Conservation (phyloP, 2,797 vertebrate genomes). For the Hafferia zeledoni region DNA sequence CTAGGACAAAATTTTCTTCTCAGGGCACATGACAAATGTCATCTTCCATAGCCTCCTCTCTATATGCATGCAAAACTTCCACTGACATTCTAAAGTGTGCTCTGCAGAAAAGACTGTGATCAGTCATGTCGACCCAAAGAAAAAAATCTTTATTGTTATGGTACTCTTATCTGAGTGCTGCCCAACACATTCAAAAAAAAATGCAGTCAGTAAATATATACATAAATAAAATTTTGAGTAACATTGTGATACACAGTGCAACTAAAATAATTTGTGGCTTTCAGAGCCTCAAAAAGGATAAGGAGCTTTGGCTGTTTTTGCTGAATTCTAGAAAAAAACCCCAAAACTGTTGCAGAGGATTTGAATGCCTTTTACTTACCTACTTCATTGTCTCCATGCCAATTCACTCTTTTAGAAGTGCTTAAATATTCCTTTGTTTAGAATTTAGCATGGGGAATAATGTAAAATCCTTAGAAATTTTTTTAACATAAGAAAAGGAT, state of each 20-base stretch:
- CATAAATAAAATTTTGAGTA: not conserved
- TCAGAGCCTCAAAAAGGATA: not conserved
- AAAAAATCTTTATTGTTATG: not conserved
- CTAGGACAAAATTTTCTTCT: slow-evolving; percentile 17
- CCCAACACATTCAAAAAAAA: not conserved
- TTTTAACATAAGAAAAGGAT: not conserved
- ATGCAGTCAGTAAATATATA: not conserved
- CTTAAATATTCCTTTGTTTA: not conserved
- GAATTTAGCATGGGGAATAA: not conserved
- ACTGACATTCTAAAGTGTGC: not conserved
- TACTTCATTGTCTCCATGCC: not conserved
- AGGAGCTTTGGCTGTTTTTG: not conserved
- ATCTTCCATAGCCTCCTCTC: not conserved
- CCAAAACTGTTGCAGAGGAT: not conserved
- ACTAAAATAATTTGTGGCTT: not conserved
- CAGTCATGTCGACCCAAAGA: not conserved
- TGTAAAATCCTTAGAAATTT: not conserved
- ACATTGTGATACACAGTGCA: not conserved
- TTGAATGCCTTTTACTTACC: not conserved
- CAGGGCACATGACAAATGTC: not conserved
- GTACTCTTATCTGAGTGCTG: not conserved
- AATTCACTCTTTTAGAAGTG: not conserved
- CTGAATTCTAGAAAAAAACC: not conserved
- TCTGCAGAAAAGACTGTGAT: not conserved
- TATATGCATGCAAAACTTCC: not conserved